These are phyloP conservation scores for Semaprochilodus insignis DNA, from an alignment of 2,797 vertebrate species.

Conservation along the genomic window DNA sequence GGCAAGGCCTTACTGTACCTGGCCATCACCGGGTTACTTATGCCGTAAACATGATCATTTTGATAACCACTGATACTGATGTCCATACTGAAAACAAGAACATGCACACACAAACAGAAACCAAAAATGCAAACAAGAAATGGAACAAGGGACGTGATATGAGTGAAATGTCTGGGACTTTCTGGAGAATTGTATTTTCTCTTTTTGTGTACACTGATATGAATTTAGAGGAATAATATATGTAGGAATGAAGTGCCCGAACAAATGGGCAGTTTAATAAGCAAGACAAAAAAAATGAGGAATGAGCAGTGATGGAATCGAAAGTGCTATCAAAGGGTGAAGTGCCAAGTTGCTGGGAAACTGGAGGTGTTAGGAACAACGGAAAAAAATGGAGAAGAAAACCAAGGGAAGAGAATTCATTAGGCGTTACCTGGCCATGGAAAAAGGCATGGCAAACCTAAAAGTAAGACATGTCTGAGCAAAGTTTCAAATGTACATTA, in stretches of 20 bases:
- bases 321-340: conserved; percentile 84
- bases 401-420: background rate
- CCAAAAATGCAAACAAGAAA: background rate
- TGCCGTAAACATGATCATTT: conserved; percentile 83
- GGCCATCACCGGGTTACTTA: conserved; percentile 84
- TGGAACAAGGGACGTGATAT: background rate
- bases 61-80: conserved; percentile 88
- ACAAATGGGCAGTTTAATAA: background rate
- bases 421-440: conserved; percentile 3
- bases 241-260: conserved; percentile 27
- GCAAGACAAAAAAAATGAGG: conserved; percentile 28
- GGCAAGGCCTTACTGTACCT: conserved; percentile 78
- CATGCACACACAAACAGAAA: conserved; percentile 51
- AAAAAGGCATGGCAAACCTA: conserved; percentile 26
- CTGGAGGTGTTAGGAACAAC: conserved; percentile 70
- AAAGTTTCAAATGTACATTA: background rate
- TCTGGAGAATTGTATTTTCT: background rate
- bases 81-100: conserved; percentile 81
- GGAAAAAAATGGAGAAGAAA: conserved; percentile 9
- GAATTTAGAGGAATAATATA: background rate
- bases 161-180: background rate
- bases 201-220: background rate
- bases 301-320: conserved; percentile 59
- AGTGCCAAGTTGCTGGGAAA: conserved; percentile 83
- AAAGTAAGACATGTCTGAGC: conserved; percentile 10